These are phyloP conservation scores for Phrynosoma platyrhinos DNA, from an alignment of 2,113 vertebrate genomes.

Conservation along the genomic window DNA sequence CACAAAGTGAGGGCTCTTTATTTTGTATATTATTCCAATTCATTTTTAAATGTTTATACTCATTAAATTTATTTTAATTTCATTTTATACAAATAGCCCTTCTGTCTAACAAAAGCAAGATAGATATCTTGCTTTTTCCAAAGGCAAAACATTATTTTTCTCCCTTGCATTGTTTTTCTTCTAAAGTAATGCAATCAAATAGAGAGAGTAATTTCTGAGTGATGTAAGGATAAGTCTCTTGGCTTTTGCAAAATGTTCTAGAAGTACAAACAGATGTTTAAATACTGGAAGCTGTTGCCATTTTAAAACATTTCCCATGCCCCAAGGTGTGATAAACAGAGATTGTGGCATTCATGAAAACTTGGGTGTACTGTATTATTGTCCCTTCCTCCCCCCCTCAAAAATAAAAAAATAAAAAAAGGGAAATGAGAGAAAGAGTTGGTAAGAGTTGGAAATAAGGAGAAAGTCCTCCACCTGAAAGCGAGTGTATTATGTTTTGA, in stretches of 20 bases:
- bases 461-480: slow-evolving; percentile 54
- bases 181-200: slow-evolving; percentile 6
- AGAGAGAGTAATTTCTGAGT: not conserved
- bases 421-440: slow-evolving; percentile 34
- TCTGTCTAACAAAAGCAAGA: not conserved
- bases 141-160: not conserved
- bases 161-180: slow-evolving; percentile 4
- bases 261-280: slow-evolving; percentile 4
- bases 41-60: not conserved
- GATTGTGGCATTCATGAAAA: slow-evolving; percentile 42
- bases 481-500: slow-evolving; percentile 63
- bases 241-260: slow-evolving; percentile 10
- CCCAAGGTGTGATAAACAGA: slow-evolving; percentile 30
- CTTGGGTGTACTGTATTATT: slow-evolving; percentile 20
- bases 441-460: slow-evolving; percentile 47
- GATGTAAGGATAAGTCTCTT: slow-evolving; percentile 20
- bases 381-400: not conserved
- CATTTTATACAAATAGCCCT: too few relatives aligned
- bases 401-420: not conserved
- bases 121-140: not conserved
- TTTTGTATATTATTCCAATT: not conserved
- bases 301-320: not conserved
- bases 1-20: not conserved
- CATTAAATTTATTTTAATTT: not conserved
- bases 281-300: slow-evolving; percentile 41